These are phyloP conservation scores for Bovichtus variegatus DNA, from an alignment of 2,797 vertebrate genomes.

Conservation along the genomic window DNA sequence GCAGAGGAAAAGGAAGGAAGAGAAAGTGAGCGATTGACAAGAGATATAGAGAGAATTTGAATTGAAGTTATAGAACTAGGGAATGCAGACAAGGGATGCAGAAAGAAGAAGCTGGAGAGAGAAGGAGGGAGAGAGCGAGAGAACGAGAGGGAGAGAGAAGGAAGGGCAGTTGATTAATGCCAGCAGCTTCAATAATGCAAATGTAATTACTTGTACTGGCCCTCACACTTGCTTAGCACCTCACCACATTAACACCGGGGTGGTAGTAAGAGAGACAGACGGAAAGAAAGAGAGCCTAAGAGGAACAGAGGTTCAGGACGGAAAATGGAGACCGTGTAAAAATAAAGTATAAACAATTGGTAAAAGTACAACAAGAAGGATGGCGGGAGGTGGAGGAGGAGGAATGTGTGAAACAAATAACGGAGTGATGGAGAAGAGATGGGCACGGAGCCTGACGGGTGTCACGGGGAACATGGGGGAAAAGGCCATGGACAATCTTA, in stretches of 20 bases:
- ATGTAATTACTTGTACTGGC: slow-evolving; percentile 82
- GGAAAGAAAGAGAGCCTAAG: not conserved
- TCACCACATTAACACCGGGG: slow-evolving; percentile 70
- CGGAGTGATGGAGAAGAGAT: not conserved
- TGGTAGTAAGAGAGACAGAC: not conserved
- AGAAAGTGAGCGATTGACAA: not conserved
- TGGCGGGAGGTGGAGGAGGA: not conserved
- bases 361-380: too few species aligned
- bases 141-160: slow-evolving; percentile 11
- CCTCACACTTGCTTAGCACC: slow-evolving; percentile 71
- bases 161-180: slow-evolving; percentile 77
- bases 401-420: not conserved
- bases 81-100: slow-evolving; percentile 12
- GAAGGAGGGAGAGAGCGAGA: slow-evolving; percentile 27
- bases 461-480: not conserved
- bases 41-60: not conserved
- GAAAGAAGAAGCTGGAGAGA: slow-evolving; percentile 24
- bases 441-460: too few species aligned
- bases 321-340: slow-evolving; percentile 18
- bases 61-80: not conserved
- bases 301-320: not conserved
- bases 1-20: not conserved
- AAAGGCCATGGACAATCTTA: not conserved
- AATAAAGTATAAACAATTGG: slow-evolving; percentile 24
- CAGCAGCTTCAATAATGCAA: slow-evolving; percentile 85